A percentile compares a stretch with the other conserved stretches of the same genome.
Evolutionary conservation across 2,113 vertebrate species (phyloP).

Genomic region (Rhea pennata): DNA sequence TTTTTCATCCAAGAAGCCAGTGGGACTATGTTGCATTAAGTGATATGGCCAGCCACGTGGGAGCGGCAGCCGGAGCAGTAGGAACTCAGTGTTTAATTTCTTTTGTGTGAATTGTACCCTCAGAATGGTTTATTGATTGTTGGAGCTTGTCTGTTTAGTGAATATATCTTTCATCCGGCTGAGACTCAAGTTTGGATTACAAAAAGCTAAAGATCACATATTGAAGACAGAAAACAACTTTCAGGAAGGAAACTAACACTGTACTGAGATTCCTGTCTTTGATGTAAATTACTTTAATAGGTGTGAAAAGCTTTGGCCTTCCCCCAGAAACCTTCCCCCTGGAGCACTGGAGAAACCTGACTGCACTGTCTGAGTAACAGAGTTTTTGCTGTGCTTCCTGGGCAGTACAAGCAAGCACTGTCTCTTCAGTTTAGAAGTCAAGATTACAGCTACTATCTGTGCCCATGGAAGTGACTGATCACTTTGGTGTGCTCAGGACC

Average conservation of each 20-base stretch:
- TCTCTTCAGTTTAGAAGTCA: neutral
- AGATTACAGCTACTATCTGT: neutral
- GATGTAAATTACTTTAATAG: neutral
- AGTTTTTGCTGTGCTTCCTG: neutral
- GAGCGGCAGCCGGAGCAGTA: neutral
- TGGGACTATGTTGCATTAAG: neutral
- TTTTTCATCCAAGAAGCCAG: neutral
- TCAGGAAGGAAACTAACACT: neutral
- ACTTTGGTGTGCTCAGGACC: neutral
- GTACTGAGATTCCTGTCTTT: neutral
- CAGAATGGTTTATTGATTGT: neutral
- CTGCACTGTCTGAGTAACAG: neutral
- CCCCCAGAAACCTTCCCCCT: neutral
- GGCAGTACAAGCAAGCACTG: neutral
- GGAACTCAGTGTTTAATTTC: neutral
- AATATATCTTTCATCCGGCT: neutral
- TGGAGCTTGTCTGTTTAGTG: neutral
- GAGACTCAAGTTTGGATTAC: neutral
- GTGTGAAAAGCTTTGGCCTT: neutral
- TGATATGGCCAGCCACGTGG: fast-evolving
- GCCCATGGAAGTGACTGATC: neutral
- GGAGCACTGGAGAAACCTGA: neutral
- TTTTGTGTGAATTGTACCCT: neutral
- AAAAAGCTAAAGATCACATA: neutral
- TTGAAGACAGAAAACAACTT: neutral